Evolutionary conservation across 92 coral and sea anemone genomes (phyloP).

Genomic region (Porites rus): DNA sequence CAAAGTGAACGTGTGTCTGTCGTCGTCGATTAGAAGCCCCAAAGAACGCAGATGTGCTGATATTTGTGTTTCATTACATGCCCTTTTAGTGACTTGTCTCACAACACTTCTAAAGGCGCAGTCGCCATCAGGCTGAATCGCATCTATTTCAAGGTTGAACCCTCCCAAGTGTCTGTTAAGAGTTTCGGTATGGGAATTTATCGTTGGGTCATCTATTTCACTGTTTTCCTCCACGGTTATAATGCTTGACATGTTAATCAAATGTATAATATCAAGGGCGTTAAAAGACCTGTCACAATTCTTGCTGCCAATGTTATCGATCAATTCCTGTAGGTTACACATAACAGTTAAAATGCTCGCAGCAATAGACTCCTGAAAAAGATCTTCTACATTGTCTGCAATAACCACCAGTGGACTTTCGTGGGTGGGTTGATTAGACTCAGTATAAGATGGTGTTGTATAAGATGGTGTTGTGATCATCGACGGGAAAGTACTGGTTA

Average conservation of each 20-base stretch:
- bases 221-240: slow-evolving; percentile 12
- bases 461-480: no score
- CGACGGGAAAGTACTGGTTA: no score
- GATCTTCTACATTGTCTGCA: slow-evolving; percentile 38
- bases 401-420: slow-evolving; percentile 20
- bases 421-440: no score
- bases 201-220: slow-evolving; percentile 38
- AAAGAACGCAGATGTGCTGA: slow-evolving; percentile 12
- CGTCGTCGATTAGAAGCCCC: slow-evolving; percentile 23
- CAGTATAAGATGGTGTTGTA: no score
- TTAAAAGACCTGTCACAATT: slow-evolving; percentile 53
- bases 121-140: slow-evolving; percentile 46
- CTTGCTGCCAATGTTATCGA: slow-evolving; percentile 30
- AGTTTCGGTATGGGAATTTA: slow-evolving; percentile 22
- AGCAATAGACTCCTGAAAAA: slow-evolving; percentile 45
- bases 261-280: slow-evolving; percentile 37
- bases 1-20: slow-evolving; percentile 6
- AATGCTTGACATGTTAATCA: slow-evolving; percentile 37
- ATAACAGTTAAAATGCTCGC: slow-evolving; percentile 33
- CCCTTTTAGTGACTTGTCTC: slow-evolving; percentile 11
- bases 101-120: slow-evolving; percentile 49
- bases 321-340: slow-evolving; percentile 17
- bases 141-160: slow-evolving; percentile 44
- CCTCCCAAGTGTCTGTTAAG: slow-evolving; percentile 38
- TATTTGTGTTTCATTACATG: slow-evolving; percentile 15